These are phyloP conservation scores for Noctua pronuba DNA, from an alignment of 2,888 invertebrate species.

Conservation along the genomic window DNA sequence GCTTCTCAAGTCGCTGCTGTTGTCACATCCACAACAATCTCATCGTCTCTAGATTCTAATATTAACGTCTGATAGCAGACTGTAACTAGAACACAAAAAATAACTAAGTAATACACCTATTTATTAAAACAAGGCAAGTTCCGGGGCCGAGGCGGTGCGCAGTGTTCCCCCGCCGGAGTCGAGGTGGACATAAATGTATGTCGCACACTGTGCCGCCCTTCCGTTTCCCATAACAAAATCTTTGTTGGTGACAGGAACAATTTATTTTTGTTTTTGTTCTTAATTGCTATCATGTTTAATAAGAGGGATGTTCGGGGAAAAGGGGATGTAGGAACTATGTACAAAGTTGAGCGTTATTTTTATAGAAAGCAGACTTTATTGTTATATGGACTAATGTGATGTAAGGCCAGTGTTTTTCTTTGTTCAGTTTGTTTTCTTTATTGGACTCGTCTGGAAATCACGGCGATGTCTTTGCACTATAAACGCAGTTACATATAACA, in stretches of 20 bases:
- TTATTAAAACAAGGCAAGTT: constrained; percentile 39
- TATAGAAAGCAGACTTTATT: constrained; percentile 3
- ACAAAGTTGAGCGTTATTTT: constrained; percentile 8
- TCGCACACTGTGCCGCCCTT: constrained; percentile 49
- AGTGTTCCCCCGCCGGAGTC: constrained; percentile 9
- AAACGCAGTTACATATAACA: not conserved
- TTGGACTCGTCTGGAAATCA: not conserved
- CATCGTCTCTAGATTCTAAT: not conserved
- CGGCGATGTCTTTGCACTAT: not conserved
- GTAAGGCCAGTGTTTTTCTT: not conserved
- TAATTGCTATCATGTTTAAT: constrained; percentile 57
- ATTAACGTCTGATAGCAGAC: not conserved
- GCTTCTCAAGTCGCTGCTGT: not conserved
- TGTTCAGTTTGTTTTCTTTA: not conserved
- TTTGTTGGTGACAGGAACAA: constrained; percentile 60
- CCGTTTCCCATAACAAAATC: constrained; percentile 57
- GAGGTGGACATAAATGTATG: constrained; percentile 53
- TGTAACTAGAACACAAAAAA: not conserved
- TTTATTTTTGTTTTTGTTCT: constrained; percentile 63
- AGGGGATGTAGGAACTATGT: constrained; percentile 24
- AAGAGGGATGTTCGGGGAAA: constrained; percentile 14
- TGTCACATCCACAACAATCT: not conserved
- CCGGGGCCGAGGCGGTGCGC: constrained; percentile 23
- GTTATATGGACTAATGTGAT: not conserved
- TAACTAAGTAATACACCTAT: constrained; percentile 3